These are phyloP conservation scores for Neocrepidodera transversa DNA, from an alignment of 2,888 invertebrate species.

Conservation along the genomic window DNA sequence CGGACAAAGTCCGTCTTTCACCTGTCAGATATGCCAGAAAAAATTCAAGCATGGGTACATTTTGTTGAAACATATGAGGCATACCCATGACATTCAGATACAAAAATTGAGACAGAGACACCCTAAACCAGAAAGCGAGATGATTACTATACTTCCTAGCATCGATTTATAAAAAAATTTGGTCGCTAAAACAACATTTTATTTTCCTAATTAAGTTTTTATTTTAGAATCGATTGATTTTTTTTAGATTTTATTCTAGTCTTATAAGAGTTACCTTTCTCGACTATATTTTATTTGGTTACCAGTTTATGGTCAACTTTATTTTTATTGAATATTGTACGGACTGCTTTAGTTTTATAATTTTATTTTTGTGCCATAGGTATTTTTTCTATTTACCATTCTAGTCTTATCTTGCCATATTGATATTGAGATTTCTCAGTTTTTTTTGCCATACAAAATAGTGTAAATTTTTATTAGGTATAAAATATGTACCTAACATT, in stretches of 20 bases:
- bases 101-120: constrained; percentile 49
- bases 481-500: not conserved
- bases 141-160: constrained; percentile 34
- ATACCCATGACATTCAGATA: constrained; percentile 52
- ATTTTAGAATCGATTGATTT: not conserved
- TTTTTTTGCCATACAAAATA: too few relatives aligned
- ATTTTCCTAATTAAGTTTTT: constrained; percentile 1
- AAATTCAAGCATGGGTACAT: constrained; percentile 56
- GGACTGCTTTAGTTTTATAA: not conserved
- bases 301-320: not conserved
- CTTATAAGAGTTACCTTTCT: constrained; percentile 3
- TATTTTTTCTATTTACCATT: not conserved
- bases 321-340: not conserved
- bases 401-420: constrained; percentile 20
- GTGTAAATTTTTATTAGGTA: not conserved
- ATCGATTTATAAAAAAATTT: constrained; percentile 28
- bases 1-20: constrained; percentile 57
- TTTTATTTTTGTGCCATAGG: constrained; percentile 14
- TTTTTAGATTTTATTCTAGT: constrained; percentile 6
- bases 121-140: constrained; percentile 33
- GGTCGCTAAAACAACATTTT: not conserved
- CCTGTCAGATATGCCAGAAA: constrained; percentile 54
- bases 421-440: constrained; percentile 11
- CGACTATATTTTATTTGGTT: constrained; percentile 1
- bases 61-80: constrained; percentile 54